Evolutionary conservation across 2,888 invertebrate genomes (phyloP).

Genomic region (Caprella mutica): DNA sequence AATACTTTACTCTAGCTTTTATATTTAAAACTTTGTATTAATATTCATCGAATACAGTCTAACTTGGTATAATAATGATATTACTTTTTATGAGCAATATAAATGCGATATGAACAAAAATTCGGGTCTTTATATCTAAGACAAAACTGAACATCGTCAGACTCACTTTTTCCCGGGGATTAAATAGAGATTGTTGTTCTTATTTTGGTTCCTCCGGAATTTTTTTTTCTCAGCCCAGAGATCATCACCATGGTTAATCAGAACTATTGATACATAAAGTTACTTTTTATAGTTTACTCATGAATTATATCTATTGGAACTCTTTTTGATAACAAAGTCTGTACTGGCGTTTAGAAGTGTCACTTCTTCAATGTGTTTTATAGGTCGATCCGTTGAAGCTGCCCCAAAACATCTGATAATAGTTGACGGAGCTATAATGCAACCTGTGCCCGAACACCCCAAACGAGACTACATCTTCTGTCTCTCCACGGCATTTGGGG

Average conservation of each 20-base stretch:
- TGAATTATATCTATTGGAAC: no score
- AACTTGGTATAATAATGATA: background rate
- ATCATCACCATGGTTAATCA: no score
- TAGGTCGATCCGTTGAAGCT: slow-evolving; percentile 60
- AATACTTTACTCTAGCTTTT: no score
- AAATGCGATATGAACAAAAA: background rate
- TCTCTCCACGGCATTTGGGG: slow-evolving; percentile 93
- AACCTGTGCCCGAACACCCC: slow-evolving; percentile 97
- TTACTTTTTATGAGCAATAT: background rate
- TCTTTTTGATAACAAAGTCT: no score
- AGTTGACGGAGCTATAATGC: slow-evolving; percentile 93
- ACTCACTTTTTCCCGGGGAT: no score
- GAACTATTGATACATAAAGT: no score
- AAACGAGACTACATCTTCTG: slow-evolving; percentile 96
- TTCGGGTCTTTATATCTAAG: background rate
- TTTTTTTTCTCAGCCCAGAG: no score
- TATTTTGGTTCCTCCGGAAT: no score
- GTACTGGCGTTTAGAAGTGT: background rate
- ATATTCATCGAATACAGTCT: background rate
- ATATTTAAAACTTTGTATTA: background rate
- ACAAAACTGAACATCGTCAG: no score
- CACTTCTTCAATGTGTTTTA: background rate
- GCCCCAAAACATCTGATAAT: slow-evolving; percentile 91
- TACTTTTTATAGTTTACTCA: no score
- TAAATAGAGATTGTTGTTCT: no score